These are phyloP conservation scores for Gymnoscelis rufifasciata DNA, from an alignment of 2,888 invertebrate species.

Conservation along the genomic window DNA sequence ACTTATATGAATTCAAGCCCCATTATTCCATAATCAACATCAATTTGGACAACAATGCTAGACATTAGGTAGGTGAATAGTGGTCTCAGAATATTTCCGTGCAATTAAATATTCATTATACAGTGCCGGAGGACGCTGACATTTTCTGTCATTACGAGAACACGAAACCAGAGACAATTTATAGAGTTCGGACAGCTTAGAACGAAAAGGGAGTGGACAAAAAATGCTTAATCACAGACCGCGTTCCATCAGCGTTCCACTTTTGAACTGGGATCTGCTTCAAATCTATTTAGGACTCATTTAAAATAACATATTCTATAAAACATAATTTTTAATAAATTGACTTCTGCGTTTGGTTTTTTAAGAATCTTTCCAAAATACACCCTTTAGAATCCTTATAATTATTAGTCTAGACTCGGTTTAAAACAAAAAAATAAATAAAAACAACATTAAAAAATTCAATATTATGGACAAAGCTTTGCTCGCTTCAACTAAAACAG, in stretches of 20 bases:
- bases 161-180: conserved; percentile 30
- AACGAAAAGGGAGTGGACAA: conserved; percentile 6
- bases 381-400: too few species aligned
- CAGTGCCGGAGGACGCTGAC: conserved; percentile 47
- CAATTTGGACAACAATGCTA: conserved; percentile 56
- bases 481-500: too few species aligned
- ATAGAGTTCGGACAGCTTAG: conserved; percentile 31
- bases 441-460: too few species aligned
- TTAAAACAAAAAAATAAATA: too few species aligned
- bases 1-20: conserved; percentile 11
- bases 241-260: neutral
- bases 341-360: too few species aligned
- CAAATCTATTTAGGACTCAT: too few species aligned
- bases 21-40: conserved; percentile 41
- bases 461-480: too few species aligned
- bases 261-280: too few species aligned
- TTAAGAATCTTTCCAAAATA: too few species aligned
- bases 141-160: conserved; percentile 63
- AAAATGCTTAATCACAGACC: neutral
- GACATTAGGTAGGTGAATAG: conserved; percentile 29
- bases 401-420: too few species aligned
- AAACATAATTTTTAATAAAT: too few species aligned
- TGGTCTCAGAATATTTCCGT: conserved; percentile 52
- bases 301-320: too few species aligned
- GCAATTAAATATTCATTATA: conserved; percentile 76